phyloP scores from a whole-genome alignment of 2,888 invertebrate species.

The Stenotaenia linearis region DNA sequence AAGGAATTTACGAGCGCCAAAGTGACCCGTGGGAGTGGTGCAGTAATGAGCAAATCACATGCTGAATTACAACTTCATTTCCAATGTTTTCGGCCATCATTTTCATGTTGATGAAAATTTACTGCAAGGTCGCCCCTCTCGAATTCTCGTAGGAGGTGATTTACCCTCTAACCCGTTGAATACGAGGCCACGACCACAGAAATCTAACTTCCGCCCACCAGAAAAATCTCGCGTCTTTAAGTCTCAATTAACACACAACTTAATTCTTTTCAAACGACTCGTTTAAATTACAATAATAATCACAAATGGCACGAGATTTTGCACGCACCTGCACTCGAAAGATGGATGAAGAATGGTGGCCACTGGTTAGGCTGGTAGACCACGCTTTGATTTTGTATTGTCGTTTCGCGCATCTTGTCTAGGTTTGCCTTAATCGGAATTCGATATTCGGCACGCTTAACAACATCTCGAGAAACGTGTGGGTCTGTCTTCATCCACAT shows the following conservation, averaged over 20 bases:
- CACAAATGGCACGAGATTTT: background rate
- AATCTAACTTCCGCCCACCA: background rate
- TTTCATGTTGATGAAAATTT: background rate
- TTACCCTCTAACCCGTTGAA: background rate
- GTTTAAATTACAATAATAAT: background rate
- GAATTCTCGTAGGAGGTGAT: background rate
- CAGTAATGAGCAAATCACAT: too few relatives aligned
- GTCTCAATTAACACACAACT: background rate
- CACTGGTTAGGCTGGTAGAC: background rate
- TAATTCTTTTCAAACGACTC: background rate
- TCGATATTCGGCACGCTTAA: constrained; percentile 13
- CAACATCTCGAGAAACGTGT: background rate
- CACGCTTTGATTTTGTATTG: background rate
- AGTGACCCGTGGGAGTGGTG: background rate
- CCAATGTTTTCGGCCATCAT: background rate
- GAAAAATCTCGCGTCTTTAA: background rate
- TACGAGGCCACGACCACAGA: background rate
- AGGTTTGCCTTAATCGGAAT: constrained; percentile 18
- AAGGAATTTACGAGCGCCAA: background rate
- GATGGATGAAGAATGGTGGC: background rate
- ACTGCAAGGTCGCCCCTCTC: background rate
- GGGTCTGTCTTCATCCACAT: background rate
- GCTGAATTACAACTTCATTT: background rate
- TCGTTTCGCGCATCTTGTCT: background rate
- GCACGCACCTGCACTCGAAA: background rate